Base-by-base conservation (phyloP, 2,888 invertebrate genomes). In the Zygaena filipendulae region DNA sequence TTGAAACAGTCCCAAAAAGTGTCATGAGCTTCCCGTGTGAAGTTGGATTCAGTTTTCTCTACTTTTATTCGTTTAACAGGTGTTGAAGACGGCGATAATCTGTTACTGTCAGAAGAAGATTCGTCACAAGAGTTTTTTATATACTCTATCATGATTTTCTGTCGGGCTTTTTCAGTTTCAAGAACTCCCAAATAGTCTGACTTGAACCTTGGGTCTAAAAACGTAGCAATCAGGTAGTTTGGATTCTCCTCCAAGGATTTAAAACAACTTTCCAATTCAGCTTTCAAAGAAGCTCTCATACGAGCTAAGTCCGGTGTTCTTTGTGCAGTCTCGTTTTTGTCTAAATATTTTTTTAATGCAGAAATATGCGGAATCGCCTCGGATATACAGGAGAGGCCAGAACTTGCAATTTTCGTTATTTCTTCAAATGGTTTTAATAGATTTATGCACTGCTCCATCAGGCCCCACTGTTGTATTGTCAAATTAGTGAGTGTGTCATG, bases 351-450 rank as follows among this genome's bases (percentile, higher is more conserved):
- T 25, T 13, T 24, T 10, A 42, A 39, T 4, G 35, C 21, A 20
- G 18, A 9, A 3, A 24, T 31, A 18, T 43, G 36, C 25, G 41
- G 42, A 20, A 45, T 45, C 2, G 37, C 41, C 36, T 49, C 43
- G 0, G 43, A 46, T 2, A 47, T 37, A 28, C 43, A 45, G 2
- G 44, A 44, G 4, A 39, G n/a, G 22, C 38, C 38, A 21, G 47
- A 45, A 12, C 45, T 48, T 3, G 38, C 40, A 9, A 43, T 43
- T 40, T 47, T 47, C 1, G 46, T 47, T 16, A 49, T 46, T 24
- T 48, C 47, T 30, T 48, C 43, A 26, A 48, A 49, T 1, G 48
- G 45, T 35, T 47, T 43, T 3, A 48, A 30, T 4, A 44, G 34
- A 11, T 18, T 39, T 13, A 45, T 32, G 11, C 38, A 43, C 14